Base-by-base conservation (phyloP, 2,888 invertebrate genomes). In the Phragmatobia fuliginosa region DNA sequence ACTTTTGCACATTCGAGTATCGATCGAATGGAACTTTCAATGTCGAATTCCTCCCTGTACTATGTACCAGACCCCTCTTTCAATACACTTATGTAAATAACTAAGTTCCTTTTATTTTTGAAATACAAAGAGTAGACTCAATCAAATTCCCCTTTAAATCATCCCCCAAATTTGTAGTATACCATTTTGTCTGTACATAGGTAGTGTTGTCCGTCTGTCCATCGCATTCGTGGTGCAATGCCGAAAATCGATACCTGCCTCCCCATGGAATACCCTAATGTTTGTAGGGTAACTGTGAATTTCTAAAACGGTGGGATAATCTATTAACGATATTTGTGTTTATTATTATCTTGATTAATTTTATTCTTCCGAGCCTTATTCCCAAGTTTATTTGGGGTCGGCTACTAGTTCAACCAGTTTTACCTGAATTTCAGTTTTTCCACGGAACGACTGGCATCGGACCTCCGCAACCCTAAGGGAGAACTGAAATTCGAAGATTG, bases 191-290 rank as follows among this genome's bases (percentile, higher is more conserved):
- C 63, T 78, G 72, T 21, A 56, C 62, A 58, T 71, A 65, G 41
- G 38, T 16, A 58, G 71, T 61, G 41, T 4, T 64, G 77, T 76
- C 82, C 74, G 74, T 80, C 80, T 77, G 78, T 75, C 68, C 71
- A 80, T 74, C 82, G 80, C 79, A 77, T 74, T 75, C 76, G 72
- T 72, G 80, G 81, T 80, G 80, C 80, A 80, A 68, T 75, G 81
- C 74, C 77, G 68, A 82, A 81, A 83, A 83, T 83, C 83, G 75
- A 83, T 83, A 83, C 66, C 71, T 69, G 75, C 77, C 82, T 79
- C 83, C 83, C 83, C 78, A 83, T 80, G 80, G 80, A 69, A 76
- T 75, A 78, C 77, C 65, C 67, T 68, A 68, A 74, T 71, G 66
- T 64, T 58, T 31, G 61, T 68, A 71, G 62, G 41, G 31, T 62